Conservation (phyloP, 2,113 vertebrate species). For the Pavo muticus region DNA sequence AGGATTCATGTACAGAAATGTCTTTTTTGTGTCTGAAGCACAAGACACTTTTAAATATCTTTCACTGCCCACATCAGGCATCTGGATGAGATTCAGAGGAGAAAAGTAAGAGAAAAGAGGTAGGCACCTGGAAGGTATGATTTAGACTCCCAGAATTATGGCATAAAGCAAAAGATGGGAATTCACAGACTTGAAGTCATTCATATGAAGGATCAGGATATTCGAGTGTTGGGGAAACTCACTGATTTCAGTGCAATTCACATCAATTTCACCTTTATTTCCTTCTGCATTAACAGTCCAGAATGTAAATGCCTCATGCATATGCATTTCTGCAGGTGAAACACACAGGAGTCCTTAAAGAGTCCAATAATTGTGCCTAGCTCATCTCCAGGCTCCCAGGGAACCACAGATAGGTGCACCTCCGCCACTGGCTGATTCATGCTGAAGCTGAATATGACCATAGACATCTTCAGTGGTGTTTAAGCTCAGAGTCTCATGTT, state of each 20-base stretch:
- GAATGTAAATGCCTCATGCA: not conserved
- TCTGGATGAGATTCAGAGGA: not conserved
- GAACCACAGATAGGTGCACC: not conserved
- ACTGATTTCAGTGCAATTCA: not conserved
- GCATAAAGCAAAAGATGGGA: not conserved
- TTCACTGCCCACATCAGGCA: not conserved
- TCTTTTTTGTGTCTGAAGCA: not conserved
- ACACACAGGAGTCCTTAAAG: not conserved
- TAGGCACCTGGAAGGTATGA: not conserved
- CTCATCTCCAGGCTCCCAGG: not conserved
- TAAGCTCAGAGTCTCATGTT: not conserved
- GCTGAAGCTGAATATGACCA: not conserved
- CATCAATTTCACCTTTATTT: not conserved
- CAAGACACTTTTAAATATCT: not conserved
- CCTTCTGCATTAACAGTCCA: not conserved
- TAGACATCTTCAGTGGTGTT: not conserved
- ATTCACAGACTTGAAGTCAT: not conserved
- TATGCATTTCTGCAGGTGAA: not conserved
- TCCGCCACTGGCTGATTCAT: not conserved
- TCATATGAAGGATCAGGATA: not conserved
- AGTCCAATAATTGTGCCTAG: not conserved
- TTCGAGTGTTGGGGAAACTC: not conserved
- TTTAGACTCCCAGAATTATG: not conserved
- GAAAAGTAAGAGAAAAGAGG: not conserved
- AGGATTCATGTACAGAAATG: fast-evolving